phyloP scores from a whole-genome alignment of 2,888 invertebrate genomes.

The Amphimallon solstitiale region DNA sequence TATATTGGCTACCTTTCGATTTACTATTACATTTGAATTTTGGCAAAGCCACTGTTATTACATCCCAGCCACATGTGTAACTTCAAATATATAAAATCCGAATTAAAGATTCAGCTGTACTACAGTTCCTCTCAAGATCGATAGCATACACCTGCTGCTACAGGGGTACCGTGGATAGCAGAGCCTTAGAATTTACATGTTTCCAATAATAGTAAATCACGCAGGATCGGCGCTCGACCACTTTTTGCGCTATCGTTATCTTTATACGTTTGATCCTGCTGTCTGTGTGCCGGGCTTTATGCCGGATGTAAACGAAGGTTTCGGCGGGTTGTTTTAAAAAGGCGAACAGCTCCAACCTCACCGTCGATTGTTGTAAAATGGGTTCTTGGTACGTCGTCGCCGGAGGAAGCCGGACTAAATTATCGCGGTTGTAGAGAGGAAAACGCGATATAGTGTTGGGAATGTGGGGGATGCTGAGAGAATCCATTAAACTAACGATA shows the following conservation, averaged over 20 bases:
- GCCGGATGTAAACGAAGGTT: conserved; percentile 39
- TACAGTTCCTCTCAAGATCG: conserved; percentile 33
- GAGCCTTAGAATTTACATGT: conserved; percentile 52
- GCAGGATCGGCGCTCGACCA: conserved; percentile 44
- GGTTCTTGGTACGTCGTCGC: not conserved
- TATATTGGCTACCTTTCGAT: too few species aligned
- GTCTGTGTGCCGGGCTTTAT: conserved; percentile 43
- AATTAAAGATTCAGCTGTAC: too few species aligned
- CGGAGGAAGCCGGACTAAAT: not conserved
- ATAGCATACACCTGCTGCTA: conserved; percentile 47
- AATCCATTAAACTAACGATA: conserved; percentile 1
- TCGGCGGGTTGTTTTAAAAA: conserved; percentile 31
- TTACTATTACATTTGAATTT: too few species aligned
- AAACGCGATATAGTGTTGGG: not conserved
- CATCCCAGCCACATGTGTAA: too few species aligned
- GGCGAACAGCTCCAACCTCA: not conserved
- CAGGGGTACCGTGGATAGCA: conserved; percentile 39
- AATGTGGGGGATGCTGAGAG: not conserved
- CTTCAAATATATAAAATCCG: too few species aligned
- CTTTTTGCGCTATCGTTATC: conserved; percentile 52
- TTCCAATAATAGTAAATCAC: conserved; percentile 54
- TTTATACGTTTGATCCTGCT: conserved; percentile 47
- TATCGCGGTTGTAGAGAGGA: not conserved
- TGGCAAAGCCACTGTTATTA: too few species aligned
- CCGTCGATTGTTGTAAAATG: conserved; percentile 1